These are phyloP conservation scores for Xestia rhomboidea DNA, from an alignment of 2,888 invertebrate species.

Conservation along the genomic window DNA sequence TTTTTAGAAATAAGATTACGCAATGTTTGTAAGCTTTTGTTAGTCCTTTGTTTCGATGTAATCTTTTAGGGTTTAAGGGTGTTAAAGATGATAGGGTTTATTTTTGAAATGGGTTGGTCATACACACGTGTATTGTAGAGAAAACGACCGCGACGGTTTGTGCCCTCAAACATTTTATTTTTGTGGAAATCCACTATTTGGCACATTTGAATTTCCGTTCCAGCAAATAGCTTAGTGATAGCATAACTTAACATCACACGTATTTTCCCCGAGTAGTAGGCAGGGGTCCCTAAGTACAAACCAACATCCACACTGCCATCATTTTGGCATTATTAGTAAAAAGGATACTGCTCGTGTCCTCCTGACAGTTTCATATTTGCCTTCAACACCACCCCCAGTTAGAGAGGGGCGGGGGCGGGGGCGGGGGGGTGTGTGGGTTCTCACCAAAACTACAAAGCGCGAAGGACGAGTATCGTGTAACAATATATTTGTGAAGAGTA, in stretches of 20 bases:
- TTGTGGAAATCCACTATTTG: not conserved
- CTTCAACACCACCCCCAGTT: not conserved
- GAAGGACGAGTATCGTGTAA: conserved; percentile 18
- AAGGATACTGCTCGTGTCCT: not conserved
- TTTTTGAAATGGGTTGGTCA: conserved; percentile 10
- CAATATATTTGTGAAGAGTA: conserved; percentile 42
- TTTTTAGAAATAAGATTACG: conserved; percentile 11
- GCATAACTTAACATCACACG: not conserved
- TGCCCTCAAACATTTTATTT: not conserved
- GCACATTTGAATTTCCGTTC: not conserved
- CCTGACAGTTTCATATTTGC: not conserved
- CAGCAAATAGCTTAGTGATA: not conserved
- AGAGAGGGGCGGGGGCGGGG: not conserved
- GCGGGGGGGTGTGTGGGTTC: not conserved
- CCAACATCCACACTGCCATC: not conserved
- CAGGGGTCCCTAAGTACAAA: not conserved
- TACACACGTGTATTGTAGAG: not conserved
- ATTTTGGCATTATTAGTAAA: not conserved
- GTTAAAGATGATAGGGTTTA: not conserved
- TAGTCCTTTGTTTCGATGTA: conserved; percentile 25
- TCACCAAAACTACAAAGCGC: conserved; percentile 11
- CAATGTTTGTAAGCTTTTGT: not conserved
- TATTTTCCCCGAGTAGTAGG: not conserved
- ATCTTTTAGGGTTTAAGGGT: conserved; percentile 3
- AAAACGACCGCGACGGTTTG: not conserved